phyloP scores from a whole-genome alignment of 1,140 invertebrate species.

The Drosophila ficusphila region DNA sequence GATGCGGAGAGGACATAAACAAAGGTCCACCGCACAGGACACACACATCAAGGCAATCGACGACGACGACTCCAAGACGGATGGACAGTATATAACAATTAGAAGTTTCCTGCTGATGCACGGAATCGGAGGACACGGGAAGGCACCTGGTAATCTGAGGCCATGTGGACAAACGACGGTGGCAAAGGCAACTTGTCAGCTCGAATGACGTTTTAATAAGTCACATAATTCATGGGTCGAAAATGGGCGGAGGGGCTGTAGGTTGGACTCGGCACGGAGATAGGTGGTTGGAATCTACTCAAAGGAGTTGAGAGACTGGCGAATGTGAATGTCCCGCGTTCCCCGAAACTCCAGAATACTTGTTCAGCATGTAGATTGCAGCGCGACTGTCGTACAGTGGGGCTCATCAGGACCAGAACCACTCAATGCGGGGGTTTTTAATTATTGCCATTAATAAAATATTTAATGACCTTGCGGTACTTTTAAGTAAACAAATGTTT shows the following conservation, averaged over 20 bases:
- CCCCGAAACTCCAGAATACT: conserved; percentile 47
- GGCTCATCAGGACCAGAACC: background rate
- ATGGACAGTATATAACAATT: conserved; percentile 65
- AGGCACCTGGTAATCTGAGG: conserved; percentile 13
- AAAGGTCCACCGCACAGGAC: conserved; percentile 18
- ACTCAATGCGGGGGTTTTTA: background rate
- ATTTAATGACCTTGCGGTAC: too few relatives aligned
- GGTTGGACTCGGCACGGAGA: background rate
- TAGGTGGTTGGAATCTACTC: background rate
- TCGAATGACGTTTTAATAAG: conserved; percentile 82
- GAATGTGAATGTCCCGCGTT: conserved; percentile 58
- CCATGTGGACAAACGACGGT: conserved; percentile 36
- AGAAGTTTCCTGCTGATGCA: conserved; percentile 60
- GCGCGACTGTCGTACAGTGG: conserved; percentile 15
- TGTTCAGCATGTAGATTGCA: conserved; percentile 42
- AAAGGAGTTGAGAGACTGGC: background rate
- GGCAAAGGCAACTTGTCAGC: conserved; percentile 80
- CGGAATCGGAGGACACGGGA: background rate
- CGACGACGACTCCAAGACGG: background rate
- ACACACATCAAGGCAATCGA: background rate
- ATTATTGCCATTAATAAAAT: background rate
- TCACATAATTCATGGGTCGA: conserved; percentile 78
- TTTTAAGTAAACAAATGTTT: too few relatives aligned
- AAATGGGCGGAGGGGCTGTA: background rate
- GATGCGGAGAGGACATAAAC: conserved; percentile 35